Evolutionary conservation across 2,113 vertebrate genomes (phyloP).

Genomic region (Leucosticte australis): DNA sequence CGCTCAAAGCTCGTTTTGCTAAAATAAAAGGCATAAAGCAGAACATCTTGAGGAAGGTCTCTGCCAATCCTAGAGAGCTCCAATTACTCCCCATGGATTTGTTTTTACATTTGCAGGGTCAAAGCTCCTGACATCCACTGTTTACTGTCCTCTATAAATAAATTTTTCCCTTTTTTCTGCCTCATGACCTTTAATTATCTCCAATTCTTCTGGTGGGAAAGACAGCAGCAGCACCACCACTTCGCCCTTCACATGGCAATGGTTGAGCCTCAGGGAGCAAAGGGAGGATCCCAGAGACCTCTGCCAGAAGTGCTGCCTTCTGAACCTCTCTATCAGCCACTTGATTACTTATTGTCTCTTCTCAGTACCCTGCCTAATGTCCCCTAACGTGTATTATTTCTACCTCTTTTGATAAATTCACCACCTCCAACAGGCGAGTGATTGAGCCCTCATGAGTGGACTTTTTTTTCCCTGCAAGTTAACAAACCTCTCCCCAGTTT

Average conservation of each 20-base stretch:
- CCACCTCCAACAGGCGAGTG: not conserved
- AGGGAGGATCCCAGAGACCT: not conserved
- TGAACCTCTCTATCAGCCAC: no score
- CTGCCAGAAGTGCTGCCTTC: no score
- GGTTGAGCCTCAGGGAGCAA: not conserved
- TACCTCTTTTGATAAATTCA: no score
- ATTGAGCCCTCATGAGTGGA: not conserved
- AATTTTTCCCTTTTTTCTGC: not conserved
- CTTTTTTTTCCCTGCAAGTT: not conserved
- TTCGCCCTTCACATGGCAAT: not conserved
- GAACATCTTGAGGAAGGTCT: not conserved
- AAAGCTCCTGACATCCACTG: not conserved
- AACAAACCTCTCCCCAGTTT: not conserved
- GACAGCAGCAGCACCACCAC: not conserved
- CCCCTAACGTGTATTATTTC: no score
- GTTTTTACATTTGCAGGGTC: not conserved
- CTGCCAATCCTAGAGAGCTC: not conserved
- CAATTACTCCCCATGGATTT: not conserved
- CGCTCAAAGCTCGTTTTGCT: not conserved
- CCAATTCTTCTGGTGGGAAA: not conserved
- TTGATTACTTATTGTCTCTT: no score
- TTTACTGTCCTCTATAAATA: not conserved
- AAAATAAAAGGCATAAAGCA: not conserved
- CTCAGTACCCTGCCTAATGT: no score
- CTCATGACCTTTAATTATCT: not conserved